Conservation (phyloP, 2,888 invertebrate genomes). For the Leptothorax acervorum region DNA sequence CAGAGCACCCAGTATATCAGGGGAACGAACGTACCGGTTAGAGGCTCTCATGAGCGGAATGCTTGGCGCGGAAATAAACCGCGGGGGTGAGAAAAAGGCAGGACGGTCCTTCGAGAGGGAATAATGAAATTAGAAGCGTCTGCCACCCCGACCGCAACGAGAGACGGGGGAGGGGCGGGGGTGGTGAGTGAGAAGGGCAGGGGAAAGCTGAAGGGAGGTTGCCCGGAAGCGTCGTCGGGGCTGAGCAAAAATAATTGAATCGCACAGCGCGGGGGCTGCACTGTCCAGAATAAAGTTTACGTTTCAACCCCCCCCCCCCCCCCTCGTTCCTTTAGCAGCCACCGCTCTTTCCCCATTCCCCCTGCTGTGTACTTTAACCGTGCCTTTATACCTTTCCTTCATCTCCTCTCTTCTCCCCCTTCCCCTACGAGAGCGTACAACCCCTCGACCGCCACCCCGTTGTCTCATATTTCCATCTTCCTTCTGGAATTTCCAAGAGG, state of each 20-base stretch:
- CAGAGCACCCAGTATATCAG: not conserved
- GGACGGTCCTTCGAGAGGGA: constrained; percentile 59
- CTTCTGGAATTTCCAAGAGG: constrained; percentile 49
- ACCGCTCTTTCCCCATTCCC: constrained; percentile 39
- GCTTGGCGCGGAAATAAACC: constrained; percentile 43
- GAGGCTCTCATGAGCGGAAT: constrained; percentile 20
- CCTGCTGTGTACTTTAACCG: constrained; percentile 47
- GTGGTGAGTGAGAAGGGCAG: constrained; percentile 41
- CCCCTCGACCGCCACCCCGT: constrained; percentile 38
- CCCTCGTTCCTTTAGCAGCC: constrained; percentile 51
- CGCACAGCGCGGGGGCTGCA: constrained; percentile 77
- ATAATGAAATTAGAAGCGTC: constrained; percentile 81
- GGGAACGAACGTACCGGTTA: not conserved
- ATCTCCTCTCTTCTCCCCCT: not conserved
- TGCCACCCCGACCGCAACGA: constrained; percentile 65
- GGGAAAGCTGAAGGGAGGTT: constrained; percentile 44
- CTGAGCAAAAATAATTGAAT: constrained; percentile 83
- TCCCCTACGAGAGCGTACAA: constrained; percentile 26
- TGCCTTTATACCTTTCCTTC: constrained; percentile 38
- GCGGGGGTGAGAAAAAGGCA: constrained; percentile 41
- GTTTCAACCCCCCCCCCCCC: constrained; percentile 67
- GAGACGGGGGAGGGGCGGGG: constrained; percentile 17
- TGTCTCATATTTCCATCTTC: constrained; percentile 63
- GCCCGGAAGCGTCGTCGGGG: constrained; percentile 64
- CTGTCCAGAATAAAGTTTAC: constrained; percentile 83